These are phyloP conservation scores for Notodromas monacha DNA, from an alignment of 2,888 invertebrate species.

Conservation along the genomic window DNA sequence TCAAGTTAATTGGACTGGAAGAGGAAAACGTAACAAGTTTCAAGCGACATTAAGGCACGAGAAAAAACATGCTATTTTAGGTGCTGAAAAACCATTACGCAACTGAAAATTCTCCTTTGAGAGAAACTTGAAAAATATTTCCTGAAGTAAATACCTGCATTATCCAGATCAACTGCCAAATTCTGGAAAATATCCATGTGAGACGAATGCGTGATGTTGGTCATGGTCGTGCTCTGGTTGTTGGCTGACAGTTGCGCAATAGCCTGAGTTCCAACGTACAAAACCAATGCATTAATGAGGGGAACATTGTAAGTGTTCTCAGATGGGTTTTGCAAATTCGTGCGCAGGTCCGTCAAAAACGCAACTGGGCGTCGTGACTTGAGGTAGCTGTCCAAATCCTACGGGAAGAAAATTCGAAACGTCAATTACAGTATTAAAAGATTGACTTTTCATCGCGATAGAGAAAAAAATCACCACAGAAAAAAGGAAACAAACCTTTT, in stretches of 20 bases:
- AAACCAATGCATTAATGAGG: conserved; percentile 77
- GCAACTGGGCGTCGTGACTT: conserved; percentile 78
- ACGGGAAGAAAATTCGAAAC: too few relatives aligned
- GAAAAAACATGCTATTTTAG: too few relatives aligned
- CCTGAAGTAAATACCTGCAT: too few relatives aligned
- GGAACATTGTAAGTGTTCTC: conserved; percentile 86
- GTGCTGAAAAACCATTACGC: too few relatives aligned
- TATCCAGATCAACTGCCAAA: conserved; percentile 84
- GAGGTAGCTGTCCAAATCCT: conserved; percentile 79
- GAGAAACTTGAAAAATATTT: too few relatives aligned
- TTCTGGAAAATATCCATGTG: conserved; percentile 99
- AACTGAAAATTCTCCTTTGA: too few relatives aligned
- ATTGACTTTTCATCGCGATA: not conserved
- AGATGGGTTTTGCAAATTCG: conserved; percentile 54
- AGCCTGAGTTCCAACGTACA: conserved; percentile 90
- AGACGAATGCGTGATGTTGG: conserved; percentile 88
- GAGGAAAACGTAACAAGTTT: too few relatives aligned
- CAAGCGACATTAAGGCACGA: too few relatives aligned
- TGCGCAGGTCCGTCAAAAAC: conserved; percentile 63
- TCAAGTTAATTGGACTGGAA: too few relatives aligned
- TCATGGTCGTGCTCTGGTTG: conserved; percentile 69
- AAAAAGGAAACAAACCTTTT: too few relatives aligned
- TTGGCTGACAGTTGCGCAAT: conserved; percentile 65
- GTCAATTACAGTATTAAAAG: conserved; percentile 6
- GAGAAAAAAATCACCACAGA: too few relatives aligned